These are phyloP conservation scores for Meandrusa payeni DNA, from an alignment of 2,888 invertebrate species.

Conservation along the genomic window DNA sequence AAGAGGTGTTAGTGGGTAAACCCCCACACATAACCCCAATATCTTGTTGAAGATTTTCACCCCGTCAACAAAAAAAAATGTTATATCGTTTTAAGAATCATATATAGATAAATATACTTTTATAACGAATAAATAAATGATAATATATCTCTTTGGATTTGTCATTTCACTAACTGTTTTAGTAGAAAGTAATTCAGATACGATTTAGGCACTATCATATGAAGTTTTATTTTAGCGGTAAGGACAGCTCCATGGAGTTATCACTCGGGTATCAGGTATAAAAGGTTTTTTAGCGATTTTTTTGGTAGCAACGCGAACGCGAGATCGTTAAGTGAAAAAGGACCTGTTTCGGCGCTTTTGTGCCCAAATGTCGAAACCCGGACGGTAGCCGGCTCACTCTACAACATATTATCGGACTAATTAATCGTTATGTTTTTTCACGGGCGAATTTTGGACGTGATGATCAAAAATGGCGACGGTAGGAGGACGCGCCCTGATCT, in stretches of 20 bases:
- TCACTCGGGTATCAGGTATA: slow-evolving; percentile 57
- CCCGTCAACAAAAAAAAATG: too few species aligned
- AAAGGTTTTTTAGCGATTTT: slow-evolving; percentile 61
- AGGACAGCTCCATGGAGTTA: slow-evolving; percentile 43
- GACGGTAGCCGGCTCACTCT: slow-evolving; percentile 56
- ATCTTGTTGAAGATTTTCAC: too few species aligned
- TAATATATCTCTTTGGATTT: too few species aligned
- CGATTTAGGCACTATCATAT: too few species aligned
- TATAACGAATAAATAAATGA: too few species aligned
- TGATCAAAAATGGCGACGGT: slow-evolving; percentile 6
- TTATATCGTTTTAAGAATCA: too few species aligned
- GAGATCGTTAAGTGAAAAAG: slow-evolving; percentile 70
- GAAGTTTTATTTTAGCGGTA: slow-evolving; percentile 24
- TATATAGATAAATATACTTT: too few species aligned
- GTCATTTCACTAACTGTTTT: too few species aligned
- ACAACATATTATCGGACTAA: slow-evolving; percentile 65
- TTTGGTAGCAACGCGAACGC: slow-evolving; percentile 57
- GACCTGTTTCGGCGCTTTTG: slow-evolving; percentile 72
- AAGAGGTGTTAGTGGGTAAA: too few species aligned
- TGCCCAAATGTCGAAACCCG: slow-evolving; percentile 41
- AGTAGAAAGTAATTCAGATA: too few species aligned
- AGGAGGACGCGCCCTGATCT: background rate
- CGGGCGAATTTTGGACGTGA: slow-evolving; percentile 38
- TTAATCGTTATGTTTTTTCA: slow-evolving; percentile 61
- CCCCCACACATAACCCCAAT: too few species aligned